Evolutionary conservation across 2,888 invertebrate species (phyloP), one percentile per base, ranked within the genome.

Genomic region (Standfussiana lucernea): DNA sequence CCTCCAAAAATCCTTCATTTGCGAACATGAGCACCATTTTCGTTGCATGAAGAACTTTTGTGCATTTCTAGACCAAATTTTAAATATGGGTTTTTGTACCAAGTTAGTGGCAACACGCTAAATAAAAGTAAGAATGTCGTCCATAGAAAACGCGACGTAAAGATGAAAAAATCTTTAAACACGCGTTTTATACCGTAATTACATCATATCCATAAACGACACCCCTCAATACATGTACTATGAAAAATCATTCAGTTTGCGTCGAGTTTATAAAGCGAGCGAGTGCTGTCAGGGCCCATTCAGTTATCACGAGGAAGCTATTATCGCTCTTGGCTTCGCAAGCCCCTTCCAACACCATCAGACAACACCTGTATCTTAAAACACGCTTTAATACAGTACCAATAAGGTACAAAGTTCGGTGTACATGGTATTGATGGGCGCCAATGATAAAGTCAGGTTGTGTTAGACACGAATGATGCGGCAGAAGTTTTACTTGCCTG

Each of bases 301-400:
- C 92, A 92, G 91, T 86, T 92, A 92, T 92, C 92, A 87, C 88
- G 85, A 91, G 93, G 93, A 93, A 93, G 93, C 93, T 89, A 93
- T 93, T 93, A 93, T 90, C 91, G 90, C 90, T 86, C 81, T 75
- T 70, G 75, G 75, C 73, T 81, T 77, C 80, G 86, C 89, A 72
- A 91, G 83, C 81, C 81, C 86, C 77, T 87, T 77, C 79, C 82
- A 77, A 80, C 76, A 79, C 88, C 76, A 78, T 80, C 82, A 80
- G 61, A 56, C 75, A 71, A 65, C 73, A 75, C 67, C 80, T 80
- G 53, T 81, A 82, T 75, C 72, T 62, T 42, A 83, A 83, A 89
- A 86, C 47, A 69, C 50, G 84, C 90, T 86, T 87, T 89, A 90
- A 82, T 40, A 77, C 53, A 13, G 70, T 76, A 73, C 56, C n/a